A percentile compares a stretch with the other conserved stretches of the same genome.
phyloP scores from a whole-genome alignment of 2,113 vertebrate species.

The Nematolebias whitei region DNA sequence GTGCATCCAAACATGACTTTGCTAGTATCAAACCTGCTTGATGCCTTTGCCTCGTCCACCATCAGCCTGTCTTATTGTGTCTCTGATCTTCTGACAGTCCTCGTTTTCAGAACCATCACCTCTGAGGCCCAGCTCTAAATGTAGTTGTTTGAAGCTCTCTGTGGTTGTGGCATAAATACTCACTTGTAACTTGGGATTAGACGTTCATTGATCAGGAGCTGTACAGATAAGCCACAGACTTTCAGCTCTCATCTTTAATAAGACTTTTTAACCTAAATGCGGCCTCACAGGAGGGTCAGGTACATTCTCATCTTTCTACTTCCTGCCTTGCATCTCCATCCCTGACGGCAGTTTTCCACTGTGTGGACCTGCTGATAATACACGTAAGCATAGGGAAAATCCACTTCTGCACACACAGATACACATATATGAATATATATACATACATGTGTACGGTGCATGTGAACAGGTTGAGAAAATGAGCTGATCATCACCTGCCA shows the following conservation, averaged over 20 bases:
- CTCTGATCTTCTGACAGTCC: neutral
- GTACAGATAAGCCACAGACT: neutral
- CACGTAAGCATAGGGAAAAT: no score
- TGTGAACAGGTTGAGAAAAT: conserved; percentile 43
- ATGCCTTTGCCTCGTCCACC: neutral
- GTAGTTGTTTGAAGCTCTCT: neutral
- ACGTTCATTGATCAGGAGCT: neutral
- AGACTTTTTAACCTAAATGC: neutral
- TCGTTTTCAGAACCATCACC: neutral
- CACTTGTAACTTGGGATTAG: neutral
- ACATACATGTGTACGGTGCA: no score
- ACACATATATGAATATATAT: no score
- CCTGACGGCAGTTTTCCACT: neutral
- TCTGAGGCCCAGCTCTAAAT: neutral
- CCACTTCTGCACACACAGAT: no score
- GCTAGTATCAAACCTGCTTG: neutral
- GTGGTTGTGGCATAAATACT: neutral
- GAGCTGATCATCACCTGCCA: conserved; percentile 40
- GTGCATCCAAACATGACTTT: neutral
- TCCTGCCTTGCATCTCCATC: neutral
- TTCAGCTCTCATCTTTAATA: neutral
- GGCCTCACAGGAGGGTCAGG: neutral
- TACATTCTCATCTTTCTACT: neutral
- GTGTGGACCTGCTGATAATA: neutral
- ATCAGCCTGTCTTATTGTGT: neutral